These are phyloP conservation scores for Nebria brevicollis DNA, from an alignment of 2,888 invertebrate species.

Conservation along the genomic window DNA sequence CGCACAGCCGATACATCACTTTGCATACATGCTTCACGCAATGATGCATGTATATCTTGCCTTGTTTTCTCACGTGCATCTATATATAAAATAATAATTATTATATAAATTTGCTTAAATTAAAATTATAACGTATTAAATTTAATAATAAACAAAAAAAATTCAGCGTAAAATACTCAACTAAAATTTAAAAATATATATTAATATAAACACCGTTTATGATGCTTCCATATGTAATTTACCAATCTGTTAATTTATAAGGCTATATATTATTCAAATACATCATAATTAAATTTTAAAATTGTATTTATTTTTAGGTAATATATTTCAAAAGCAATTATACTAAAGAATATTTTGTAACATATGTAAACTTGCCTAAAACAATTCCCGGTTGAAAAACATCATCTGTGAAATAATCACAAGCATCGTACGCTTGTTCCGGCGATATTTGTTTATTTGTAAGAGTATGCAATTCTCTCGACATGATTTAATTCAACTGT, in stretches of 20 bases:
- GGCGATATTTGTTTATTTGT: constrained; percentile 54
- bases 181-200: no score
- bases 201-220: no score
- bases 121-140: not conserved
- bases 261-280: no score
- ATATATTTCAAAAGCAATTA: not conserved
- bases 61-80: constrained; percentile 80
- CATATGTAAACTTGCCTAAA: constrained; percentile 61
- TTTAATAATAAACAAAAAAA: not conserved
- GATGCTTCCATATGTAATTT: no score
- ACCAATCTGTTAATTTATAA: no score
- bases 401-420: constrained; percentile 77
- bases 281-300: not conserved
- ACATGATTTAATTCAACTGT: constrained; percentile 24
- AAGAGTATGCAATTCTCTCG: constrained; percentile 12
- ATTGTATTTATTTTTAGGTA: no score
- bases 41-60: constrained; percentile 76
- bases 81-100: constrained; percentile 58
- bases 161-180: no score
- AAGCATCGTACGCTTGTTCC: constrained; percentile 75
- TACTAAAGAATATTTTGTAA: not conserved
- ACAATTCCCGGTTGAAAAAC: constrained; percentile 67
- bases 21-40: constrained; percentile 79
- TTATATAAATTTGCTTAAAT: not conserved
- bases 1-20: constrained; percentile 76